Conservation (phyloP, 2,113 vertebrate genomes). For the Microcebus griseorufus region DNA sequence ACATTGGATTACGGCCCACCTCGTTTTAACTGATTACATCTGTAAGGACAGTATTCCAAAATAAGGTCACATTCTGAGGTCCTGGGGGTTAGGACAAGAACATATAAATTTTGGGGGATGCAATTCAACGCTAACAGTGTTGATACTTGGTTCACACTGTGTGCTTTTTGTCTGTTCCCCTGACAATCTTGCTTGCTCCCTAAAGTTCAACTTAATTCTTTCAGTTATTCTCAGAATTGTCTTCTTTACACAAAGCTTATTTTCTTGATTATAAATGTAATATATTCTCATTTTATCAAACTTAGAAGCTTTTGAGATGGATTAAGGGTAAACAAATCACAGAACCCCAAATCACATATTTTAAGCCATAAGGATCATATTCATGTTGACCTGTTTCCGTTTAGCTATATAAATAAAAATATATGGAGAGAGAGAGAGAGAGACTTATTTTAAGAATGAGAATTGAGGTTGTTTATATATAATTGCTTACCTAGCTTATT, state of each 20-base stretch:
- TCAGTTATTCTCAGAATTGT: not conserved
- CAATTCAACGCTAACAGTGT: not conserved
- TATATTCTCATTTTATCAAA: not conserved
- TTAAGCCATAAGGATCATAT: not conserved
- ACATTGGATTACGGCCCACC: not conserved
- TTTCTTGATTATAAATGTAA: not conserved
- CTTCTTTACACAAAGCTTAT: not conserved
- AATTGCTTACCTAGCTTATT: not conserved
- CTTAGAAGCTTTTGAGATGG: not conserved
- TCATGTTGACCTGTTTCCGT: not conserved
- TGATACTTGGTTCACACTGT: not conserved
- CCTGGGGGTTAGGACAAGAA: not conserved
- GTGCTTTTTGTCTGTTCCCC: not conserved
- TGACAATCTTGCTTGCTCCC: rapidly evolving
- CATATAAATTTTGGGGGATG: not conserved
- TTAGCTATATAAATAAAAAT: not conserved
- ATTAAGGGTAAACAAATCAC: not conserved
- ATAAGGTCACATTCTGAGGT: not conserved
- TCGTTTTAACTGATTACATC: not conserved
- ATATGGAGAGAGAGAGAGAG: no score
- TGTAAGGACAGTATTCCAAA: not conserved
- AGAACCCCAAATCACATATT: not conserved
- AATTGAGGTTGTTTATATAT: not conserved
- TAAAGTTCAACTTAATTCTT: not conserved
- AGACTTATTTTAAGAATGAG: not conserved